Percentiles rank a stretch among this genome's conserved stretches.
phyloP scores from a whole-genome alignment of 1,140 invertebrate species.

The Pseudoatta argentina region DNA sequence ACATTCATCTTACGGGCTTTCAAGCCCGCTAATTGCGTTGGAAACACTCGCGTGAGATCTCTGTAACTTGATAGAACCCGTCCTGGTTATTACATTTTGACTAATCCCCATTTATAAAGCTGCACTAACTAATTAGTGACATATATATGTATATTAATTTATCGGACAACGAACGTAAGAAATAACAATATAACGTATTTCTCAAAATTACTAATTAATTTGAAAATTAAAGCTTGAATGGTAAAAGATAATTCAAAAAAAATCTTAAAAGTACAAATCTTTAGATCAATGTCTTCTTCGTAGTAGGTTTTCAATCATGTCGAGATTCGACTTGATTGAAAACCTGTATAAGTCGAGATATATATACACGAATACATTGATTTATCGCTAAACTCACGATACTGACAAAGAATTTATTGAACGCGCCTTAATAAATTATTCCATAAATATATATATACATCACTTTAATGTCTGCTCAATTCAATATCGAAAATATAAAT shows the following conservation, averaged over 20 bases:
- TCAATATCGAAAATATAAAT: conserved; percentile 63
- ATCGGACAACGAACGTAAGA: neutral
- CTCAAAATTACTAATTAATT: neutral
- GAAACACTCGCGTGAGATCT: neutral
- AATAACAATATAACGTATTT: neutral
- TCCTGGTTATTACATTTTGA: conserved; percentile 22
- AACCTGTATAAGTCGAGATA: too few relatives aligned
- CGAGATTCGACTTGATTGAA: too few relatives aligned
- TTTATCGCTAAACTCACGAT: neutral
- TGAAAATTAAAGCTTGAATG: neutral
- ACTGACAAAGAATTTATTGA: conserved; percentile 6
- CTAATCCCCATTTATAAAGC: conserved; percentile 16
- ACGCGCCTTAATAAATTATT: conserved; percentile 39
- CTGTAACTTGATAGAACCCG: neutral
- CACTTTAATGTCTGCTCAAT: conserved; percentile 3
- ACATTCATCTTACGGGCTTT: conserved; percentile 55
- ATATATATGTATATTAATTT: conserved; percentile 1
- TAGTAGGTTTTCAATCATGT: neutral
- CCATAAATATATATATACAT: neutral
- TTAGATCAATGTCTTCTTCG: neutral
- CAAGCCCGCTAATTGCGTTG: conserved; percentile 4
- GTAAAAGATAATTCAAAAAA: neutral
- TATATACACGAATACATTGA: neutral
- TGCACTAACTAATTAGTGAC: neutral
- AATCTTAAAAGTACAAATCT: neutral